Evolutionary conservation across 2,113 vertebrate species (phyloP).

Genomic region (Platichthys flesus): DNA sequence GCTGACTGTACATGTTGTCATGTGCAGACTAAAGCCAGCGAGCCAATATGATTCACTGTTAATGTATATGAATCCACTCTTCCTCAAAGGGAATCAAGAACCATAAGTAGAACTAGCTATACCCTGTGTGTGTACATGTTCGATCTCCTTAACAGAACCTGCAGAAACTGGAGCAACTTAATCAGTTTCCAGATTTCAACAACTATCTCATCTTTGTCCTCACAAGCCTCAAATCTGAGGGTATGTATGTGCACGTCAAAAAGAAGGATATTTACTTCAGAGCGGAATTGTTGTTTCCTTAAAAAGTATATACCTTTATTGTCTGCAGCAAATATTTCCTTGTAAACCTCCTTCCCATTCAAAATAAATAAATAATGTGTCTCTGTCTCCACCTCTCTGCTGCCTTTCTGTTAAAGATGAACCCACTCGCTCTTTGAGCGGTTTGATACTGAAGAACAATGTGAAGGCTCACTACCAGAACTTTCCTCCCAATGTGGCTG

Average conservation of each 20-base stretch:
- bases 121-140: background rate
- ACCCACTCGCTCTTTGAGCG: slow-evolving; percentile 93
- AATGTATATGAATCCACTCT: background rate
- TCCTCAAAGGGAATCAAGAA: background rate
- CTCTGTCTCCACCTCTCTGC: background rate
- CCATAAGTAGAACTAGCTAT: slow-evolving; percentile 2
- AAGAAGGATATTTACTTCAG: background rate
- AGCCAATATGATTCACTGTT: too few relatives aligned
- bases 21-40: too few relatives aligned
- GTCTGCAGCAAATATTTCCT: background rate
- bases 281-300: background rate
- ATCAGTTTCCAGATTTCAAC: slow-evolving; percentile 96
- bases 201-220: slow-evolving; percentile 97
- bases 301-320: too few relatives aligned
- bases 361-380: slow-evolving; percentile 1
- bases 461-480: slow-evolving; percentile 97
- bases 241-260: slow-evolving; percentile 69
- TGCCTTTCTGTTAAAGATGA: slow-evolving; percentile 83
- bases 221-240: slow-evolving; percentile 93
- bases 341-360: background rate
- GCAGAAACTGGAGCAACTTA: slow-evolving; percentile 96
- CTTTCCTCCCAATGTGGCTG: slow-evolving; percentile 91
- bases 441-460: slow-evolving; percentile 96
- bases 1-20: too few relatives aligned
- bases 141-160: slow-evolving; percentile 77